Base-by-base conservation (phyloP, 2,113 vertebrate species). In the Phylloscopus trochilus region DNA sequence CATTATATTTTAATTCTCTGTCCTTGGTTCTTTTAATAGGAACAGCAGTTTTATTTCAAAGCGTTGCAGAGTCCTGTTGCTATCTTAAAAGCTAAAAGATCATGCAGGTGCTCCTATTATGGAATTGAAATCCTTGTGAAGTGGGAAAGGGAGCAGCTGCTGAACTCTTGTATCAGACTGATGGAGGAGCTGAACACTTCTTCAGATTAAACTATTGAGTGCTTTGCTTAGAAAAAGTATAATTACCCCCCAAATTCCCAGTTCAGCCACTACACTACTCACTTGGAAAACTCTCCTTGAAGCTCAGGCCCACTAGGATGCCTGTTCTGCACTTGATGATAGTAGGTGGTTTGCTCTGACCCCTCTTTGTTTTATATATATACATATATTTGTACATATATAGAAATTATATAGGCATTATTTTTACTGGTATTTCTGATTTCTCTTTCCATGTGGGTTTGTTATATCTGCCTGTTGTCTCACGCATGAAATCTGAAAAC, bases 1-100 rank as follows among this genome's bases (percentile, higher is more conserved):
- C 26, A 41, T 90, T 94, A 39, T 80, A 78, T 90, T 87, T 96
- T 89, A 83, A 64, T 94, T 77, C 56, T 90, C 39, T 73, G 20
- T 56, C 26, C 37, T 90, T 92, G 70, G 0, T 33, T 22, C 78
- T 94, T 92, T 67, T 59, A 21, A 30, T 47, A 72, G 41, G 46
- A 86, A 17, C 52, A 86, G 31, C 46, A 24, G 63, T 88, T 95
- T 3, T 84, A 31, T 72, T 82, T 86, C 52, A 27, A 26, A 89
- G 76, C 28, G 9, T 66, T 74, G 46, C 49, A 39, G 52, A 58
- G 35, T 67, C 41, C 39, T 76, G 23, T 47, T 69, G 67, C 66
- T 81, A 41, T 27, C 37, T 43, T 66, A 39, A 43, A 89, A 82
- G 24, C 51, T 69, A 6, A 41, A 23, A 67, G 21, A 63, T 58